Base-by-base conservation (phyloP, 2,113 vertebrate species). In the Perognathus longimembris region DNA sequence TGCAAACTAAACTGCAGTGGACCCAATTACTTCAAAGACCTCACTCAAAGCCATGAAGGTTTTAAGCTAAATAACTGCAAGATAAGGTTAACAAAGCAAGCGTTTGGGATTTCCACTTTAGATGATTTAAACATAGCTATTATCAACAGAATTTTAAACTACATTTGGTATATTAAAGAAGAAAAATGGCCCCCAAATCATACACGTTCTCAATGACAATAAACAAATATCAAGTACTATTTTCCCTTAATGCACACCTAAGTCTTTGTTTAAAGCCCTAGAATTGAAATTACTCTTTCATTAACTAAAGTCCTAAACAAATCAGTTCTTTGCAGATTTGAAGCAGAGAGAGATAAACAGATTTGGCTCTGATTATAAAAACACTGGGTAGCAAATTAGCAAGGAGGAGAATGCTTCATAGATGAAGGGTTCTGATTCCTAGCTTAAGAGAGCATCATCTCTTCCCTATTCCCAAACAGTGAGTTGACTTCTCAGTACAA, bases 11-110 rank as follows among this genome's bases (percentile, higher is more conserved):
- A 69, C 34, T 86, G 59, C 42, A 81, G 66, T 59, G 7, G 40
- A 90, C 81, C 36, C 92, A 79, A 85, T 79, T 34, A n/a, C 32
- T 71, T 34, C 50, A 85, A 28, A 36, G 64, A 92, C 63, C 61
- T 90, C 40, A 85, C 84, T 1, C 9, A 90, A 89, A 85, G 4
- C 20, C 50, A 77, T 77, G 38, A 38, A 78, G 82, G 9, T 79
- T 85, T 85, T 79, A 90, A 24, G 45, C 63, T 78, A 64, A 92
- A 74, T 30, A 40, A 87, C 63, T n/a, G 92, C 40, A 94, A 69
- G 15, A 73, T 81, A 32, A 67, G 73, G 71, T 85, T 54, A 67
- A 66, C 77, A 80, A 83, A 92, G 38, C 6, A 32, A 40, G 8
- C 11, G 12, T 91, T 36, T 54, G 75, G 24, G 63, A 26, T 82